Conservation (phyloP, 2,888 invertebrate genomes). For the Ptycholaimellus sp. region DNA sequence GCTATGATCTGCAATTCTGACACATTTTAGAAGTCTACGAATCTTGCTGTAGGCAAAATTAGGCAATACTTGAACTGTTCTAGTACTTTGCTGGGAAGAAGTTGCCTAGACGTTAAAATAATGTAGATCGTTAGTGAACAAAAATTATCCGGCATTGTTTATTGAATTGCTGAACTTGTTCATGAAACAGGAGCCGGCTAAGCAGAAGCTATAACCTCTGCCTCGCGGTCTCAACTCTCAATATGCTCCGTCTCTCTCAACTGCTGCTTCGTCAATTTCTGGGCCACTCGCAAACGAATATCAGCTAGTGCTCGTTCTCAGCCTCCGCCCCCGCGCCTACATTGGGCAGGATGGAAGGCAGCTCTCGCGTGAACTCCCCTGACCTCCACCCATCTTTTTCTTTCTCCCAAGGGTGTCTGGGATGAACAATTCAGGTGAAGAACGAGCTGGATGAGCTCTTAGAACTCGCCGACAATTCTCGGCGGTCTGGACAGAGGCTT, state of each 20-base stretch:
- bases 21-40: too few species aligned
- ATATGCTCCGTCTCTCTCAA: constrained; percentile 40
- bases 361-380: constrained; percentile 31
- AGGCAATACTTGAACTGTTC: too few species aligned
- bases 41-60: too few species aligned
- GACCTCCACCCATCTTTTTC: constrained; percentile 41
- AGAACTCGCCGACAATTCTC: constrained; percentile 10
- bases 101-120: too few species aligned
- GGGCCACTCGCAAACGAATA: constrained; percentile 49
- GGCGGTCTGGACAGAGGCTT: constrained; percentile 12
- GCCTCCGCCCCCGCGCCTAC: constrained; percentile 31
- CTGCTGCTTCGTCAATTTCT: constrained; percentile 45
- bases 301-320: constrained; percentile 40
- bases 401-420: constrained; percentile 35
- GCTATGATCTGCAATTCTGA: too few species aligned
- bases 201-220: constrained; percentile 38
- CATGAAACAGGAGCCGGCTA: too few species aligned
- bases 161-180: too few species aligned
- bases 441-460: constrained; percentile 14
- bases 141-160: too few species aligned
- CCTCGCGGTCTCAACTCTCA: constrained; percentile 38
- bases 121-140: too few species aligned
- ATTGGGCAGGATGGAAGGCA: constrained; percentile 44
- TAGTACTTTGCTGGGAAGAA: too few species aligned
- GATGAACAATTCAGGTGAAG: too few species aligned